These are phyloP conservation scores for Pycnonotus jocosus DNA, from an alignment of 2,113 vertebrate species.

Conservation along the genomic window DNA sequence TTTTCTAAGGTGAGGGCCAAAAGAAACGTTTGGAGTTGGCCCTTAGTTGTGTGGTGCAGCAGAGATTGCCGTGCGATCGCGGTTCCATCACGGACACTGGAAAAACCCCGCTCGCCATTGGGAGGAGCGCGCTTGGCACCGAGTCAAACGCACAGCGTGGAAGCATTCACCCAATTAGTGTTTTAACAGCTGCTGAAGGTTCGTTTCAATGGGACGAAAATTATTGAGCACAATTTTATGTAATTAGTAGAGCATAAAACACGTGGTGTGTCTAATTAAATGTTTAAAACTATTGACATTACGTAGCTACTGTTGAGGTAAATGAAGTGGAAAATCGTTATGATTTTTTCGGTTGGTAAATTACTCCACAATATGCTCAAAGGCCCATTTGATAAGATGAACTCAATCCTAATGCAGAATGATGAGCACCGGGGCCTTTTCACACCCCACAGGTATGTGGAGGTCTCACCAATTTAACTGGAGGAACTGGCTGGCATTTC, in stretches of 20 bases:
- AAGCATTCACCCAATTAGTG: conserved; percentile 64
- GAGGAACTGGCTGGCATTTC: not conserved
- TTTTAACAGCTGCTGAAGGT: conserved; percentile 69
- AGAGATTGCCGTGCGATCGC: conserved; percentile 12
- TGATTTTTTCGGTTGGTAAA: conserved; percentile 59
- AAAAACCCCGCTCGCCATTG: not conserved
- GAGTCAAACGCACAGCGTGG: not conserved
- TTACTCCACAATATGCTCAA: conserved; percentile 46
- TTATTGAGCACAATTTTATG: conserved; percentile 63
- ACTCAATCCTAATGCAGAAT: conserved; percentile 46
- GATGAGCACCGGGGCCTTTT: conserved; percentile 57
- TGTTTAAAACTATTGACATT: conserved; percentile 68
- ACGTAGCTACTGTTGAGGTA: conserved; percentile 66
- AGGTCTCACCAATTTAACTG: conserved; percentile 17
- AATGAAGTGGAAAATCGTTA: conserved; percentile 65
- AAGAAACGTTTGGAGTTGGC: conserved; percentile 26
- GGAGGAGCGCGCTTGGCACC: conserved; percentile 2
- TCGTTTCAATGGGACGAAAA: conserved; percentile 64
- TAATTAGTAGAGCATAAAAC: conserved; percentile 73
- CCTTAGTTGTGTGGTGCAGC: not conserved
- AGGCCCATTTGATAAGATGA: conserved; percentile 68
- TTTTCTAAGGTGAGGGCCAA: conserved; percentile 43
- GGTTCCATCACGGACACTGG: conserved; percentile 40
- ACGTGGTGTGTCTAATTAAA: conserved; percentile 66
- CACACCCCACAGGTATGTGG: conserved; percentile 40